These are phyloP conservation scores for Sturnira hondurensis DNA, from an alignment of 2,113 vertebrate genomes.

Conservation along the genomic window DNA sequence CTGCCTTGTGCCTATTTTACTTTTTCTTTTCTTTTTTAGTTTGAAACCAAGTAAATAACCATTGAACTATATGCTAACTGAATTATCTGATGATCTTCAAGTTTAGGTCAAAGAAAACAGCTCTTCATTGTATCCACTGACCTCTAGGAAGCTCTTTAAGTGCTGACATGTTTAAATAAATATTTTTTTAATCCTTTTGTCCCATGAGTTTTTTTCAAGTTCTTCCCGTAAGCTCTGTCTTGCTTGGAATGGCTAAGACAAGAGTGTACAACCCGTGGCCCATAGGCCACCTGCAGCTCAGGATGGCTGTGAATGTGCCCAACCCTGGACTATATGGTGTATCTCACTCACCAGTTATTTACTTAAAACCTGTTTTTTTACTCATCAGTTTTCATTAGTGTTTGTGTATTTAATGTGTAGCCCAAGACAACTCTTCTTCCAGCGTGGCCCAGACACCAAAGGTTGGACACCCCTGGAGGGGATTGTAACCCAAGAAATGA, in stretches of 20 bases:
- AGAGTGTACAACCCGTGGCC: too few relatives aligned
- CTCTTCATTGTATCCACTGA: not conserved
- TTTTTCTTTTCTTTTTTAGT: not conserved
- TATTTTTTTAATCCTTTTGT: not conserved
- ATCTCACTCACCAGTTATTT: too few relatives aligned
- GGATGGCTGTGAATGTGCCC: too few relatives aligned
- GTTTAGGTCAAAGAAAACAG: not conserved
- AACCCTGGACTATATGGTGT: too few relatives aligned
- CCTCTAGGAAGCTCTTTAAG: not conserved
- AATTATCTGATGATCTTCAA: not conserved
- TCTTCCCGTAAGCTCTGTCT: not conserved
- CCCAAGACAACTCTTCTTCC: too few relatives aligned
- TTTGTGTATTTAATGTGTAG: too few relatives aligned
- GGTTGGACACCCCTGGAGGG: too few relatives aligned
- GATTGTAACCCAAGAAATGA: not conserved
- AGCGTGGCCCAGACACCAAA: too few relatives aligned
- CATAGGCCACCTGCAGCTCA: too few relatives aligned
- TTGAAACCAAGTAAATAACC: not conserved
- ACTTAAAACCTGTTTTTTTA: too few relatives aligned
- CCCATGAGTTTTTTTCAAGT: not conserved
- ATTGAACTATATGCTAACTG: not conserved
- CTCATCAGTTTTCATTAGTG: too few relatives aligned
- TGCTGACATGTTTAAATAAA: not conserved
- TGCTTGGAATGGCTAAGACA: not conserved
- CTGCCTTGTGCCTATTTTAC: not conserved